A percentile compares a stretch with the other conserved stretches of the same genome.
phyloP scores from a whole-genome alignment of 2,113 vertebrate species.

The Silurus glanis region DNA sequence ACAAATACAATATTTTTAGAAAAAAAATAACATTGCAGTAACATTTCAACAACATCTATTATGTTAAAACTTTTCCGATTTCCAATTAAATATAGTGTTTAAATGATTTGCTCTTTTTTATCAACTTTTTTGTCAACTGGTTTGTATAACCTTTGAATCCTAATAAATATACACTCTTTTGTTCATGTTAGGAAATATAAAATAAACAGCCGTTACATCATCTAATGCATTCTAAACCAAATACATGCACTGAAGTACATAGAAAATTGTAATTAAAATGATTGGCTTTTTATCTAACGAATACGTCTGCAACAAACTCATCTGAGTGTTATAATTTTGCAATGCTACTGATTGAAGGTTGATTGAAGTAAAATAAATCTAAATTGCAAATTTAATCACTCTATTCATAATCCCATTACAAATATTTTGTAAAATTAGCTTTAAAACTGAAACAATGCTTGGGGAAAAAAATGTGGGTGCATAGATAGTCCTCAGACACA shows the following conservation, averaged over 20 bases:
- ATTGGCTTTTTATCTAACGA: not conserved
- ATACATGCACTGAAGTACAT: not conserved
- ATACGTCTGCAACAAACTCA: not conserved
- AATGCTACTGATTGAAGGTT: not conserved
- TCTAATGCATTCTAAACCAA: too few species aligned
- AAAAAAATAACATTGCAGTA: too few species aligned
- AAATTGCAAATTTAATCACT: not conserved
- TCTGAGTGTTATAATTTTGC: not conserved
- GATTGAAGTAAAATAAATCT: not conserved
- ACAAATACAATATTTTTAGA: too few species aligned
- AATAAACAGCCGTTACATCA: not conserved
- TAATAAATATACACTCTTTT: not conserved
- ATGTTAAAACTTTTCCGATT: too few species aligned
- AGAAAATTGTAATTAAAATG: too few species aligned
- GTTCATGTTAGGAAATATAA: not conserved
- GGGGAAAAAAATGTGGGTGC: not conserved
- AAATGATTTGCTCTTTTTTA: not conserved
- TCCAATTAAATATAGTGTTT: not conserved
- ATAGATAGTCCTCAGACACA: not conserved
- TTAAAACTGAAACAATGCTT: not conserved
- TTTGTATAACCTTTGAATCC: not conserved
- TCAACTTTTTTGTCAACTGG: not conserved
- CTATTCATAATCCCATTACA: not conserved
- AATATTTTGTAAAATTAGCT: not conserved
- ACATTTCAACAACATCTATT: too few species aligned